Base-by-base conservation (phyloP, 2,888 invertebrate genomes). In the Allophyes oxyacanthae region DNA sequence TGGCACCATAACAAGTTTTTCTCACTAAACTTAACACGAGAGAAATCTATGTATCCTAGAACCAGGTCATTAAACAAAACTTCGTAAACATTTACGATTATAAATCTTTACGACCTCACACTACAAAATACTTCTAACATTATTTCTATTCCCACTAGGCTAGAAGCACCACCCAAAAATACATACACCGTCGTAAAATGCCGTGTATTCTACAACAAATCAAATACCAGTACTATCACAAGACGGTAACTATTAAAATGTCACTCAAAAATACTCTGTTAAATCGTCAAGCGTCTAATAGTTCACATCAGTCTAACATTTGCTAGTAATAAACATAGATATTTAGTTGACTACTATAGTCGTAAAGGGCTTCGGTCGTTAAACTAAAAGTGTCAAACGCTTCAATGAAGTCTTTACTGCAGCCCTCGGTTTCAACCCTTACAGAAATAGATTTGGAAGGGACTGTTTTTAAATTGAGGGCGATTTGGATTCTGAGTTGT, bases 281-380 rank as follows among this genome's bases (percentile, higher is more conserved):
- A 63, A 63, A 63, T 56, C 33, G 50, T 41, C 15, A 37, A 44
- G 33, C 33, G 3, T 28, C 42, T 55, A 25, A 42, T 43, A 51
- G 54, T 45, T n/a, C 26, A 43, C 50, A 56, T 76, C 63, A 52
- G 55, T 32, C 8, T 9, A 38, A 56, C 75, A 76, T 68, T 75
- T 66, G 75, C 58, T 56, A 48, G 49, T 34, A 60, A 71, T 75
- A 76, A 75, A 75, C 65, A 59, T 51, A 49, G 15, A 48, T 58
- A 48, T 73, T 71, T 74, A 74, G 42, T 41, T 64, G 57, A 51
- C 64, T 45, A 46, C 58, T 44, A 38, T 26, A 40, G 9, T 56
- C 63, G 57, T 64, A 64, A 60, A 59, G 32, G 63, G 59, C 53
- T 33, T 32, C 32, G 26, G n/a, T 51, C 63, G 72, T 72, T 56